phyloP scores from a whole-genome alignment of 2,113 vertebrate genomes.

The Cacatua alba region DNA sequence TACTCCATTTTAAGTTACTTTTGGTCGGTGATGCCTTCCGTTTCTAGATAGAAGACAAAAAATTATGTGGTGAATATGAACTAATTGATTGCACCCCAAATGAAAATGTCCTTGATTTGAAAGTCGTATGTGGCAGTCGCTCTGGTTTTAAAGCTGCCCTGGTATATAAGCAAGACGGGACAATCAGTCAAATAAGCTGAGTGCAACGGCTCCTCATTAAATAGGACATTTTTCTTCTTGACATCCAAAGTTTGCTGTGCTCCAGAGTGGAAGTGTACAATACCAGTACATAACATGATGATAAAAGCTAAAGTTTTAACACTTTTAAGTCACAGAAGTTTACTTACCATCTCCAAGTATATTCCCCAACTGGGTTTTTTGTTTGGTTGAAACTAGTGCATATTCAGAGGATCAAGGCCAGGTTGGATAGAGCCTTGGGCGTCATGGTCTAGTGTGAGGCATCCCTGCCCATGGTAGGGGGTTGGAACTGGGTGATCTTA shows the following conservation, averaged over 20 bases:
- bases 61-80: not conserved
- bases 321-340: not conserved
- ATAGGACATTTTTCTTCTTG: conserved; percentile 40
- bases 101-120: conserved; percentile 48
- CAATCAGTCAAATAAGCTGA: not conserved
- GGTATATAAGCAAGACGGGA: not conserved
- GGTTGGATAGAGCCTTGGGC: not conserved
- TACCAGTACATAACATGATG: not conserved
- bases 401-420: not conserved
- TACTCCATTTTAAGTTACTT: not conserved
- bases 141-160: conserved; percentile 23
- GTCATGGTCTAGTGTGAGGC: not conserved
- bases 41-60: not conserved
- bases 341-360: not conserved
- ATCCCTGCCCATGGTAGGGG: not conserved
- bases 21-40: not conserved
- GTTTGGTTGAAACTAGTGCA: not conserved
- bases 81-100: conserved; percentile 25
- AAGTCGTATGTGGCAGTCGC: not conserved
- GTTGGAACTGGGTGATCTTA: not conserved
- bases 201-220: not conserved
- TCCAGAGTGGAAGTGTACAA: not conserved
- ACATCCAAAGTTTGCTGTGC: not conserved
- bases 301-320: not conserved
- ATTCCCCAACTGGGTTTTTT: fast-evolving